A percentile compares a stretch with the other conserved stretches of the same genome.
These are phyloP conservation scores for Accipiter virgatus DNA, from an alignment of 2,113 vertebrate species.

Conservation along the genomic window DNA sequence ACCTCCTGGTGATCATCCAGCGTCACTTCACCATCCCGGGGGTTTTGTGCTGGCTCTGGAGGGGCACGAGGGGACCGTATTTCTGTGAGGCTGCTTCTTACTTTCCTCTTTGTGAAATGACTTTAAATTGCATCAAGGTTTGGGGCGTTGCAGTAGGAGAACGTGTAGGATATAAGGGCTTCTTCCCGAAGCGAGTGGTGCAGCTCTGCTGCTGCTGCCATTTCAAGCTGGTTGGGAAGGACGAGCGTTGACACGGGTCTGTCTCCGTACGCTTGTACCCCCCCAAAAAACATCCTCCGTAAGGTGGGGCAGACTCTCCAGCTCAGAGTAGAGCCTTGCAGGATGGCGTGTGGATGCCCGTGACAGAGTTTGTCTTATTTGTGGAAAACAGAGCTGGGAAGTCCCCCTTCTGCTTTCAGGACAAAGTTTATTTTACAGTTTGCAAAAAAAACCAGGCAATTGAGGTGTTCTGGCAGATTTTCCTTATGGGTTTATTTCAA, in stretches of 20 bases:
- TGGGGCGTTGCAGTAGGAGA: neutral
- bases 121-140: neutral
- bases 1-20: neutral
- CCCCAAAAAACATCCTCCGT: neutral
- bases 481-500: slow-evolving; percentile 24
- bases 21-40: fast-evolving
- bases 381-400: neutral
- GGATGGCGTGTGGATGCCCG: neutral
- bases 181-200: neutral
- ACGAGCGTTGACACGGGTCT: fast-evolving
- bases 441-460: neutral
- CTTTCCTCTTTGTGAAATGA: neutral
- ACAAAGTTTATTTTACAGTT: slow-evolving; percentile 40
- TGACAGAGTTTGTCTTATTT: neutral
- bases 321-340: neutral
- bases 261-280: fast-evolving
- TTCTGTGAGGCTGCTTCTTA: neutral
- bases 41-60: neutral
- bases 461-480: slow-evolving; percentile 43
- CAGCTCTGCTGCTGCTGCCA: neutral
- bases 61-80: fast-evolving
- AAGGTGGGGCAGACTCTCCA: neutral
- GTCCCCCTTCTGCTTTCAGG: slow-evolving; percentile 15
- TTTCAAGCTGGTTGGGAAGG: neutral
- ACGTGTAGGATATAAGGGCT: neutral